Percentiles rank a stretch among this genome's conserved stretches.
phyloP scores from a whole-genome alignment of 2,113 vertebrate species.

The Callocephalon fimbriatum region DNA sequence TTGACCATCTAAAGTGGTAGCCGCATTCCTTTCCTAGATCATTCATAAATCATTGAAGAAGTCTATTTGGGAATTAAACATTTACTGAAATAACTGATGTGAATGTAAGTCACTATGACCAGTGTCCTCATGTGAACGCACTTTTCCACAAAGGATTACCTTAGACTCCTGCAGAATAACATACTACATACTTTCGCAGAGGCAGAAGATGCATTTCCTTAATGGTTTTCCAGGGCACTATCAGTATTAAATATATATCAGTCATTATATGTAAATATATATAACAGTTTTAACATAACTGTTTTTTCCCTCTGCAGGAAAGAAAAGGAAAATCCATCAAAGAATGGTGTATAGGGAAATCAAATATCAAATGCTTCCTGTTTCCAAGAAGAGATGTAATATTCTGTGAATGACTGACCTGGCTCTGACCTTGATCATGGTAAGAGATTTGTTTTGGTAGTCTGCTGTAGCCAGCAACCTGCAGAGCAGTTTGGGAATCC shows the following conservation, averaged over 20 bases:
- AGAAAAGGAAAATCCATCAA: slow-evolving; percentile 78
- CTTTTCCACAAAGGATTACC: not conserved
- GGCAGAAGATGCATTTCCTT: not conserved
- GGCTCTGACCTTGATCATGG: slow-evolving; percentile 81
- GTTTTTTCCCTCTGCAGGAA: slow-evolving; percentile 57
- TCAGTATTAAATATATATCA: slow-evolving; percentile 24
- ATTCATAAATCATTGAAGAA: slow-evolving; percentile 1
- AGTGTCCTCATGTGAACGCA: not conserved
- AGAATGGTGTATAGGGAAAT: slow-evolving; percentile 56
- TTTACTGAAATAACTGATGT: slow-evolving; percentile 13
- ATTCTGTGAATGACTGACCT: slow-evolving; percentile 84
- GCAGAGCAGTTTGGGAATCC: slow-evolving; percentile 87
- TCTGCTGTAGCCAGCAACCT: slow-evolving; percentile 85
- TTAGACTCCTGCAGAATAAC: not conserved
- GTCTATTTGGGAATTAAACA: not conserved
- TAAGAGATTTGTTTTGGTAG: slow-evolving; percentile 91
- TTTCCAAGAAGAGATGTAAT: slow-evolving; percentile 73
- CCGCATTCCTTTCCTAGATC: not conserved
- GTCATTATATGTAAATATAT: slow-evolving; percentile 33
- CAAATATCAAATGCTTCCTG: slow-evolving; percentile 76
- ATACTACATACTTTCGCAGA: slow-evolving; percentile 5
- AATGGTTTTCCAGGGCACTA: slow-evolving; percentile 11
- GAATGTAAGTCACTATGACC: not conserved
- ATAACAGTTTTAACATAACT: slow-evolving; percentile 44
- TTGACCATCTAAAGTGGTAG: not conserved